Evolutionary conservation across 2,113 vertebrate species (phyloP).

Genomic region (Mellivora capensis): DNA sequence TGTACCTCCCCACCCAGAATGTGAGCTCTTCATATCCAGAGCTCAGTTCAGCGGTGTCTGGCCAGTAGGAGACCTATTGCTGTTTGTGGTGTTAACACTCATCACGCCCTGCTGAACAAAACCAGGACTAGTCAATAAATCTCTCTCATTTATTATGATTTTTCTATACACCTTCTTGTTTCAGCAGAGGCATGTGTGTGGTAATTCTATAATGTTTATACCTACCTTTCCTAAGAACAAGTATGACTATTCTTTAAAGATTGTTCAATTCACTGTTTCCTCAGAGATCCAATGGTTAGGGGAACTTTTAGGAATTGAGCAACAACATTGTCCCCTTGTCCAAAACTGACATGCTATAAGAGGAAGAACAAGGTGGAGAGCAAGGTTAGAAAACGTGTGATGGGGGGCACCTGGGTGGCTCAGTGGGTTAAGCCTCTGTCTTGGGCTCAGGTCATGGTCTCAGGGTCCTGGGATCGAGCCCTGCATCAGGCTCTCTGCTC

Average conservation of each 20-base stretch:
- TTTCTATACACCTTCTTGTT: neutral
- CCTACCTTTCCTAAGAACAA: neutral
- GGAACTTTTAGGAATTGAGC: neutral
- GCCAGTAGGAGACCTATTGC: neutral
- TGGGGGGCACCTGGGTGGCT: no score
- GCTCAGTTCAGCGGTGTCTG: neutral
- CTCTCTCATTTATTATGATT: neutral
- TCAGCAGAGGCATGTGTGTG: neutral
- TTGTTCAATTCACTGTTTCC: neutral
- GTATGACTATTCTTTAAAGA: neutral
- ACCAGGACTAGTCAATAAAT: neutral
- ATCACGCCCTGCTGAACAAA: neutral
- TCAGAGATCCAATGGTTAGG: neutral
- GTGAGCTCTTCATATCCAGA: neutral
- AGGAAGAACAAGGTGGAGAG: neutral
- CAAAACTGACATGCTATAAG: neutral
- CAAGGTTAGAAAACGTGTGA: neutral
- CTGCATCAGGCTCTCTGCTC: rapidly evolving
- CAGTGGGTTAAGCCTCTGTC: no score
- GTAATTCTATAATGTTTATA: neutral
- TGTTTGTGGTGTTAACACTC: neutral
- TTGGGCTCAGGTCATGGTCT: no score
- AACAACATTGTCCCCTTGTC: neutral
- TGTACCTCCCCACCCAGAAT: neutral
- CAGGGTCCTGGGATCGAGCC: no score